Evolutionary conservation across 2,888 invertebrate species (phyloP), one percentile per base, ranked within the genome.

Genomic region (Heteropelma amictum): DNA sequence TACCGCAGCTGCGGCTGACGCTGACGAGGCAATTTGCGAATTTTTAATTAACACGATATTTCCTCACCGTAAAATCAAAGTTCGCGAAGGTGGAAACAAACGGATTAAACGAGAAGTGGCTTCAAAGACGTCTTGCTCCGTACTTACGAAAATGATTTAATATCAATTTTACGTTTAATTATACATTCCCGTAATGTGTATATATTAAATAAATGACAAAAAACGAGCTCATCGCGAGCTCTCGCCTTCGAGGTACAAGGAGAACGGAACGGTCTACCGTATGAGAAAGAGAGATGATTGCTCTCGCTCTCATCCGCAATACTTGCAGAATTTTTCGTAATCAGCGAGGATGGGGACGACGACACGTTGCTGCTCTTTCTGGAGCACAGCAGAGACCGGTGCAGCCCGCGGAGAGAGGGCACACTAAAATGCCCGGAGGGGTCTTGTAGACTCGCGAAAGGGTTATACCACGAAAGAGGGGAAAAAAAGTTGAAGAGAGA

Each of bases 321-420:
- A 61, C 67, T 72, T 38, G 26, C 45, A 53, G 30, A 10, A 67
- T 65, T 72, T 64, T 72, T 72, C 72, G 72, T 72, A 72, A 72
- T 14, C 17, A 30, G 14, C 47, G 49, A 51, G 14, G 12, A 54
- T 28, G 33, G 38, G 28, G 12, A 33, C 56, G 12, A 30, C 58
- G 51, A 40, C 58, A 51, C 42, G 61, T 63, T 23, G 56, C 49
- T 69, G 58, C 65, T 72, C 54, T 45, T 69, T 64, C 69, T 76
- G 53, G 60, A 70, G 61, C 70, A 65, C 8, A 3, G 17, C 1
- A 35, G 49, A 30, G 56, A 26, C 30, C 51, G 40, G 45, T 8
- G 63, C n/a, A 35, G 35, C 8, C 21, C 71, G 45, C 12, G 30
- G 17, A 30, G 17, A 21, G 47, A 47, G 28, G 30, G 21, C 23